These are phyloP conservation scores for Xenopus petersii DNA, from an alignment of 2,797 vertebrate species.

Conservation along the genomic window DNA sequence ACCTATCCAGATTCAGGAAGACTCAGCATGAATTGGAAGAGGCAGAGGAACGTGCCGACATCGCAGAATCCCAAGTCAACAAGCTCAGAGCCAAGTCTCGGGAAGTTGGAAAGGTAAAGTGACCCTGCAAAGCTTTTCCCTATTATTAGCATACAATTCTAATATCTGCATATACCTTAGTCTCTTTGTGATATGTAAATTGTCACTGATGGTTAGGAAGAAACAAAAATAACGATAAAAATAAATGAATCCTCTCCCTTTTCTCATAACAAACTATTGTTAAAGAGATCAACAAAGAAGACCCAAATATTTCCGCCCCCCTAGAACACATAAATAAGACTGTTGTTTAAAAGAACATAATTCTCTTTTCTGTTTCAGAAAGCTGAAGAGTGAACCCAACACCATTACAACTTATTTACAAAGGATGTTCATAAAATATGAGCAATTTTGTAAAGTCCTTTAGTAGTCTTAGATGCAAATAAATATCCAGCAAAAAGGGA, in stretches of 20 bases:
- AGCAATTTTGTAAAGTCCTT: conserved; percentile 11
- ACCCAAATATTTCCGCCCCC: too few species aligned
- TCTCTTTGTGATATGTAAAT: too few species aligned
- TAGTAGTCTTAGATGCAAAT: conserved; percentile 34
- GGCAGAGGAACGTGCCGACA: conserved; percentile 68
- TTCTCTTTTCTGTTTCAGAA: conserved; percentile 18
- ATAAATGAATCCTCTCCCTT: too few species aligned
- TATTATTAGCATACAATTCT: too few species aligned
- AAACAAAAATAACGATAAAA: too few species aligned
- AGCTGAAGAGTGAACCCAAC: conserved; percentile 30
- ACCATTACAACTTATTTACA: not conserved
- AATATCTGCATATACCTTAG: too few species aligned
- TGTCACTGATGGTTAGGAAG: too few species aligned
- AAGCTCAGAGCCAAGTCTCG: conserved; percentile 68
- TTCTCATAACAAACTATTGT: too few species aligned
- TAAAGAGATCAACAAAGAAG: too few species aligned
- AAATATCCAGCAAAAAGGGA: conserved; percentile 19
- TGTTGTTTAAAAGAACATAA: not conserved
- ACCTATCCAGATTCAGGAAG: conserved; percentile 70
- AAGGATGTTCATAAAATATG: conserved; percentile 39
- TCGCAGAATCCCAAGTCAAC: conserved; percentile 70
- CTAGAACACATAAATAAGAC: too few species aligned
- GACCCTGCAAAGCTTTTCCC: too few species aligned
- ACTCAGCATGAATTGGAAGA: conserved; percentile 72
- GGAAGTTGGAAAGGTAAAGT: conserved; percentile 57